Evolutionary conservation across 2,888 invertebrate species (phyloP).

Genomic region (Nephrotoma appendiculata): DNA sequence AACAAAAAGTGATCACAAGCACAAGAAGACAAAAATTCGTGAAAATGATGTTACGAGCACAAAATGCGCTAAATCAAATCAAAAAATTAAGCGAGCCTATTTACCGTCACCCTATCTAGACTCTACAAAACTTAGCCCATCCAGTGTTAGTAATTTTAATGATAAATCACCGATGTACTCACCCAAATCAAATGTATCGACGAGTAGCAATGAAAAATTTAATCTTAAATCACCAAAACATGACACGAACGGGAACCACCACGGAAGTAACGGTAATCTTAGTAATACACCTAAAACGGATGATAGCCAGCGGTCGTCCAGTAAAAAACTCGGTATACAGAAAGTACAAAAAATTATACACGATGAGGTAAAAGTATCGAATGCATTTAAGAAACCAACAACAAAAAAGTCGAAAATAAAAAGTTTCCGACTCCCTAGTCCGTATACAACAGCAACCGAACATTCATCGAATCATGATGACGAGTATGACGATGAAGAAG

Average conservation of each 20-base stretch:
- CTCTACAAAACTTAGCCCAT: neutral
- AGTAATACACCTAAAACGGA: neutral
- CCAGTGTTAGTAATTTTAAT: neutral
- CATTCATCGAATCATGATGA: neutral
- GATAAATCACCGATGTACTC: neutral
- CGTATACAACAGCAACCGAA: neutral
- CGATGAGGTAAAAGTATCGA: neutral
- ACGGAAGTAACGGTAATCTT: neutral
- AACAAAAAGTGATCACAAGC: constrained; percentile 13
- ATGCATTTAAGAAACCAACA: neutral
- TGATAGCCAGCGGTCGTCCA: neutral
- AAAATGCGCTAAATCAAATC: constrained; percentile 14
- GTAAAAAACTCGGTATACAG: neutral
- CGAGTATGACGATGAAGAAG: neutral
- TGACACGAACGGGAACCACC: neutral
- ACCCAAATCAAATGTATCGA: neutral
- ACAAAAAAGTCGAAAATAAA: neutral
- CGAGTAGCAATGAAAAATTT: neutral
- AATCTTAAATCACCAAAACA: neutral
- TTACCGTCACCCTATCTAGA: neutral
- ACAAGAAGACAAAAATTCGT: constrained; percentile 12
- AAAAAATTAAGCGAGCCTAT: constrained; percentile 10
- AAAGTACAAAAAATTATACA: constrained; percentile 1
- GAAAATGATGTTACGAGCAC: constrained; percentile 14
- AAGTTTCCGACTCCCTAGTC: neutral